phyloP scores from a whole-genome alignment of 2,888 invertebrate genomes.

The Epicampocera succincta region DNA sequence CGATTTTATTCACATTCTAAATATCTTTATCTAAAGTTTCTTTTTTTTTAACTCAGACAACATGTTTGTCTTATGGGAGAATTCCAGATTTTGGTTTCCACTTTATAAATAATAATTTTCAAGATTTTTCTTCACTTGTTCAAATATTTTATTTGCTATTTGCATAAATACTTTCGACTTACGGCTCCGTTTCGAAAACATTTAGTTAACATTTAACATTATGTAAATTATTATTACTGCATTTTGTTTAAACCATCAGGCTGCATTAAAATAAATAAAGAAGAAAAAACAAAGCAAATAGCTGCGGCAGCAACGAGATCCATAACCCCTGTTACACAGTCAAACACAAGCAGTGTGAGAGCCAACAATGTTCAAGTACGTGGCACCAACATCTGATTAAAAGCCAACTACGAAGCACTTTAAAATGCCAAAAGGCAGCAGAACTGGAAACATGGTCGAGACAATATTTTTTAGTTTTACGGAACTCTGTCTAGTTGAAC shows the following conservation, averaged over 20 bases:
- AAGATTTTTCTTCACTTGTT: too few relatives aligned
- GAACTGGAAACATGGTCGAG: too few relatives aligned
- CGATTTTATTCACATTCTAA: too few relatives aligned
- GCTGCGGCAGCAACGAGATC: constrained; percentile 8
- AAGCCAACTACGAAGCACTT: constrained; percentile 23
- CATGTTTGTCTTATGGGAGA: too few relatives aligned
- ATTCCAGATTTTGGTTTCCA: too few relatives aligned
- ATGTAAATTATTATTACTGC: constrained; percentile 67
- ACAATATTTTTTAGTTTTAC: too few relatives aligned
- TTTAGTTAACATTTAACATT: constrained; percentile 67
- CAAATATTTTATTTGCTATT: constrained; percentile 49
- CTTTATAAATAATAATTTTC: too few relatives aligned
- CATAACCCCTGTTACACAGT: constrained; percentile 5
- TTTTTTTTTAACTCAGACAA: too few relatives aligned
- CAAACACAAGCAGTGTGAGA: constrained; percentile 39
- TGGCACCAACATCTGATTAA: constrained; percentile 48
- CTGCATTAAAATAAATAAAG: constrained; percentile 35
- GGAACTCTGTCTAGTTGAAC: too few relatives aligned
- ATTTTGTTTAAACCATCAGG: constrained; percentile 62
- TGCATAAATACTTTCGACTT: constrained; percentile 61
- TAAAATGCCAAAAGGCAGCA: constrained; percentile 24
- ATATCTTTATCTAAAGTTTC: too few relatives aligned
- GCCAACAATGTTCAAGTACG: constrained; percentile 44
- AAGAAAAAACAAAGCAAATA: background rate
- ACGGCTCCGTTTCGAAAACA: constrained; percentile 45